These are phyloP conservation scores for Drosophila sturtevanti DNA, from an alignment of 1,140 invertebrate species.

Conservation along the genomic window DNA sequence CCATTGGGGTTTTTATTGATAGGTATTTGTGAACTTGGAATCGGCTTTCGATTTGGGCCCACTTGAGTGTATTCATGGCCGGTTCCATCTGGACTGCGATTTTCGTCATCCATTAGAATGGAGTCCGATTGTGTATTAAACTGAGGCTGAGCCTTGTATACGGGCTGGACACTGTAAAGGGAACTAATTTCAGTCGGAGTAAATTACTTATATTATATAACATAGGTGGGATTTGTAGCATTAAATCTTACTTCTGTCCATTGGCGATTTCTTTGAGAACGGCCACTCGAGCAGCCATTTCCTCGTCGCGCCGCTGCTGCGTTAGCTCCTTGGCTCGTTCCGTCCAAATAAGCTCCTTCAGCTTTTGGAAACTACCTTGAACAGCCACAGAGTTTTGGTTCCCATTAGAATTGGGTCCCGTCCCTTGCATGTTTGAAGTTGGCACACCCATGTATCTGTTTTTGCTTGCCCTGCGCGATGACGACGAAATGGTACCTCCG, in stretches of 20 bases:
- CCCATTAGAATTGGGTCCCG: conserved; percentile 22
- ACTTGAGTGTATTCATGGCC: conserved; percentile 24
- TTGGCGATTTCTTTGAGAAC: conserved; percentile 84
- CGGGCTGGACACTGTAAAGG: conserved; percentile 46
- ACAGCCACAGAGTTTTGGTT: conserved; percentile 82
- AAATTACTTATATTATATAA: not conserved
- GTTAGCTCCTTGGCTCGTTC: conserved; percentile 88
- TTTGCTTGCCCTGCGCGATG: conserved; percentile 56
- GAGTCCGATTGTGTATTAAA: conserved; percentile 42
- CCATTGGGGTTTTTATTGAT: conserved; percentile 25
- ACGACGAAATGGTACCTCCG: not conserved
- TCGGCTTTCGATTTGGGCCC: conserved; percentile 42
- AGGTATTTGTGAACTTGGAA: conserved; percentile 43
- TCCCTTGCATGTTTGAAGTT: conserved; percentile 22
- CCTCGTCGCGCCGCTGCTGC: conserved; percentile 86
- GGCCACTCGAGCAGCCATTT: conserved; percentile 85
- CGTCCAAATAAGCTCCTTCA: conserved; percentile 85
- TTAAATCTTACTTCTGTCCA: conserved; percentile 75
- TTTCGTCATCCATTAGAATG: conserved; percentile 65
- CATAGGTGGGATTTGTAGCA: not conserved
- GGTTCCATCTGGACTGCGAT: conserved; percentile 61
- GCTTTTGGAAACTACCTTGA: conserved; percentile 86
- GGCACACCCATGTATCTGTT: conserved; percentile 64
- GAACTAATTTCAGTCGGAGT: not conserved
- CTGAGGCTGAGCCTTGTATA: conserved; percentile 30